Evolutionary conservation across 1,140 invertebrate species (phyloP), one percentile per base, ranked within the genome.

Genomic region (Holotrichia oblita): DNA sequence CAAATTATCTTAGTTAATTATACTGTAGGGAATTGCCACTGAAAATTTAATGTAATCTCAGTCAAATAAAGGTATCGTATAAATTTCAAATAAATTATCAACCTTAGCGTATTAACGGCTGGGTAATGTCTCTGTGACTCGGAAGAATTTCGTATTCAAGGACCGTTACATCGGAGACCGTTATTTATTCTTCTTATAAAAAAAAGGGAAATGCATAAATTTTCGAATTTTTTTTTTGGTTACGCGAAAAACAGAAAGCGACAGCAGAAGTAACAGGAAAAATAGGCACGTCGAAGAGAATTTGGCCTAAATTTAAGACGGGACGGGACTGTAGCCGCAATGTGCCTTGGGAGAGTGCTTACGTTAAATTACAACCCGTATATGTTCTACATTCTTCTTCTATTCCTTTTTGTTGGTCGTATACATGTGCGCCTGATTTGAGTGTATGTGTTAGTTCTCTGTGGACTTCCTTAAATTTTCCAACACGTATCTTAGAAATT

Each of bases 271-370:
- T 69, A 69, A 34, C 20, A 69, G 22, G 61, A 34, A 69, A 69
- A 27, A 14, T 7, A 22, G 61, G 61, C 20, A 69, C 61, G 61
- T 69, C 61, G 61, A 69, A 69, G 61, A 69, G 61, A 69, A 69
- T 69, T 69, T 69, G 61, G 61, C 61, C 61, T 69, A 69, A 69
- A 69, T 69, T 69, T 69, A 7, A 69, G 22, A 69, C 61, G 61
- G 61, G 61, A 17, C 61, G 12, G 61, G 61, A 69, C 61, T 69
- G 61, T 17, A 69, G 61, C 77, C 77, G 24, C 77, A 78, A 78
- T 78, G 77, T 78, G 77, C 77, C 77, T 78, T 78, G 77, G 77
- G 77, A 78, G 77, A 78, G 77, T 73, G 61, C 77, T 78, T 78
- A 78, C 41, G 77, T 78, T 78, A 78, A 78, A 69, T 78, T 78